Evolutionary conservation across 2,888 invertebrate genomes (phyloP), one percentile per base, ranked within the genome.

Genomic region (Campoletis raptor): DNA sequence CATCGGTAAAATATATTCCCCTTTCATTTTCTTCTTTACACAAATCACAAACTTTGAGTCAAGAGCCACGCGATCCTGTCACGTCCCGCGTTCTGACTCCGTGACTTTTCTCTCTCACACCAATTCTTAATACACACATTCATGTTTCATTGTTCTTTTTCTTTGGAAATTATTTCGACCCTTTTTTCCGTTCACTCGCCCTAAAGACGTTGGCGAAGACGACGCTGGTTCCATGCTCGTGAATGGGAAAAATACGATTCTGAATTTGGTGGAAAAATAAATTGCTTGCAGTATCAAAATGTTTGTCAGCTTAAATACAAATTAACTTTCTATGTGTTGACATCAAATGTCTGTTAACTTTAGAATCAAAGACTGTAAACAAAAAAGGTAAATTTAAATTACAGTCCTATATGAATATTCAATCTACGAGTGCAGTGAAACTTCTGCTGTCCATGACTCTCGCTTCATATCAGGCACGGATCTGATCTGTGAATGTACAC

Each of bases 21-120:
- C 57, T 77, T 36, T 21, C 15, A 61, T 61, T 61, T 61, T 61
- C 57, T 24, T 57, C 57, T 57, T 24, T 15, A 7, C 30, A 15
- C 30, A 18, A 15, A 78, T 48, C 66, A 61, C 40, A 81, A 10
- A 81, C 42, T 21, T 9, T 12, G 18, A 45, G 76, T 54, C 79
- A 42, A 81, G 85, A 84, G 88, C 88, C 89, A 90, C 90, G 89
- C 85, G 74, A 40, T 67, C 30, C 57, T 64, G 83, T 70, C 80
- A 83, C 83, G 80, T 81, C 66, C 48, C 61, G 42, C 42, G 52
- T 42, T 67, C 76, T 37, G 30, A 37, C 24, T 52, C 73, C 61
- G 52, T 52, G 77, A 76, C 12, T 77, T 80, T 81, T 21, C 72
- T 42, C 6, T 9, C 40, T 30, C 42, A 15, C 61, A 15, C 4